Conservation (phyloP, 2,113 vertebrate species). For the Archilochus colubris region DNA sequence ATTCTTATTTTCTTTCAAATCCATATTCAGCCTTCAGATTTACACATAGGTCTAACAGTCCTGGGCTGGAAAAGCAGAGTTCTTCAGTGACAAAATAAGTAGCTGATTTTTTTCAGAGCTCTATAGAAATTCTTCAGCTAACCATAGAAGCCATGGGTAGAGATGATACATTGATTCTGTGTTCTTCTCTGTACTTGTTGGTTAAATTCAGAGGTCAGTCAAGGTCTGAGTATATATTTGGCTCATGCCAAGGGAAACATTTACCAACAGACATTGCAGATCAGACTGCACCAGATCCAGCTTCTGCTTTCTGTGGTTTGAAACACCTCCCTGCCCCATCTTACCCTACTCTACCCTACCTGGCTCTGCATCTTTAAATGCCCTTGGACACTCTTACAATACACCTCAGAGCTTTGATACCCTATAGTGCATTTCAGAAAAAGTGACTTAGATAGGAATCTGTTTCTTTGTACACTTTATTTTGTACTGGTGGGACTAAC, state of each 20-base stretch:
- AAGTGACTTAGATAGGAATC: neutral
- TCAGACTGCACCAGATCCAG: neutral
- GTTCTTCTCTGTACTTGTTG: neutral
- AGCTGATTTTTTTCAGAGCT: neutral
- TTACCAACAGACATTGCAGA: neutral
- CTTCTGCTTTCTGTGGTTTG: neutral
- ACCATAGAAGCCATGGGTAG: neutral
- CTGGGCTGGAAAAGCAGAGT: neutral
- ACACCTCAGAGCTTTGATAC: neutral
- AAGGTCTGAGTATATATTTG: neutral
- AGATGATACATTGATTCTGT: neutral
- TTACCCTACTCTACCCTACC: neutral
- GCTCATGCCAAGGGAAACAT: neutral
- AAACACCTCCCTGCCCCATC: neutral
- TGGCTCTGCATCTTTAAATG: neutral
- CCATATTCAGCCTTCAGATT: rapidly evolving
- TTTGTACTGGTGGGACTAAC: neutral
- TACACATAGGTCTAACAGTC: neutral
- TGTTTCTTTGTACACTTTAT: neutral
- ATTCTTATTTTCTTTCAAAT: neutral
- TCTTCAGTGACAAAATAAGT: neutral
- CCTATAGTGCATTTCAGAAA: neutral
- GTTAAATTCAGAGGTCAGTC: neutral
- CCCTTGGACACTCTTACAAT: neutral
- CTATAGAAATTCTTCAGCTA: neutral